Percentiles rank a stretch among this genome's conserved stretches.
phyloP scores from a whole-genome alignment of 2,113 vertebrate species.

The Halcyon malimbica region DNA sequence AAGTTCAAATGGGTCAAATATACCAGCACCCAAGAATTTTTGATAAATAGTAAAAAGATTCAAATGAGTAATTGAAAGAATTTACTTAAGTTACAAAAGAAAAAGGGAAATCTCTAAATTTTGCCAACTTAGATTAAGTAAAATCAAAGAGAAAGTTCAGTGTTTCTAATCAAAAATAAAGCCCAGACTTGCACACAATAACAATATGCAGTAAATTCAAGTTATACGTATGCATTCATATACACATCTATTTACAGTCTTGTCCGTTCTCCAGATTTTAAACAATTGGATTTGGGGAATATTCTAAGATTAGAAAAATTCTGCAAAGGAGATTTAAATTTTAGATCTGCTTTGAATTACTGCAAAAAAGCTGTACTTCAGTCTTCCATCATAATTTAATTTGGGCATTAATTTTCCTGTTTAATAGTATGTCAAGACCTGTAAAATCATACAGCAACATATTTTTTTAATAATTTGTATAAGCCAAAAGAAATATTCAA shows the following conservation, averaged over 20 bases:
- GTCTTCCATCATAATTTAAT: neutral
- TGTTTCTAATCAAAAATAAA: neutral
- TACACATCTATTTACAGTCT: neutral
- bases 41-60: neutral
- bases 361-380: neutral
- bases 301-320: neutral
- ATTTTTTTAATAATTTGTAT: neutral
- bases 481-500: neutral
- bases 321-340: neutral
- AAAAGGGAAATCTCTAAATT: neutral
- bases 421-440: neutral
- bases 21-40: neutral
- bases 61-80: neutral
- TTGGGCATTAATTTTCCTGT: neutral
- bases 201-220: neutral
- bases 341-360: neutral
- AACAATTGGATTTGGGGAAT: neutral
- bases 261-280: neutral
- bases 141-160: neutral
- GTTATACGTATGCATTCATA: neutral
- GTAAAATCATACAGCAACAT: neutral
- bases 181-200: neutral
- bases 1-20: neutral
- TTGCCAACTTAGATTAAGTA: neutral
- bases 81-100: neutral